These are phyloP conservation scores for Sarcophaga bullata DNA, from an alignment of 1,140 invertebrate species.

Conservation along the genomic window DNA sequence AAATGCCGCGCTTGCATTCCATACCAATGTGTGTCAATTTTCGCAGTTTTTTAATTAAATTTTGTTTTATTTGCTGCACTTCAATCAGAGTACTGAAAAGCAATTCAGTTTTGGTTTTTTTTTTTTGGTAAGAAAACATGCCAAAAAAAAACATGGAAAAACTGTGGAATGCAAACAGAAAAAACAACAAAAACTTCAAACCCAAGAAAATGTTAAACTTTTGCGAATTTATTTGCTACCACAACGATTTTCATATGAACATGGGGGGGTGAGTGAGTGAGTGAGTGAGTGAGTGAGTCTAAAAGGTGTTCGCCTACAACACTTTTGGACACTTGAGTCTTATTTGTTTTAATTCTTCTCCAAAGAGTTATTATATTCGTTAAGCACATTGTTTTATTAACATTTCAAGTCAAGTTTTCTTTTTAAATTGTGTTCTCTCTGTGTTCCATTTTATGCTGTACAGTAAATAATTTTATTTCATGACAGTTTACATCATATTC, in stretches of 20 bases:
- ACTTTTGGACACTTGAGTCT: not conserved
- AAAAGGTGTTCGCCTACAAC: conserved; percentile 2
- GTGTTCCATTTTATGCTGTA: too few relatives aligned
- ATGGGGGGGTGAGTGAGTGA: not conserved
- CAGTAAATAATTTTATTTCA: too few relatives aligned
- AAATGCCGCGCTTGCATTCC: not conserved
- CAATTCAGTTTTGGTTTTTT: not conserved
- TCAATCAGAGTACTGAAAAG: not conserved
- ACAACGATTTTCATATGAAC: too few relatives aligned
- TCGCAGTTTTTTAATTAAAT: not conserved
- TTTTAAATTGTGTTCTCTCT: too few relatives aligned
- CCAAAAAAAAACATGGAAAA: not conserved
- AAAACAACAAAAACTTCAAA: not conserved
- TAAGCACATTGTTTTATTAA: too few relatives aligned
- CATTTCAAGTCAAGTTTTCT: too few relatives aligned
- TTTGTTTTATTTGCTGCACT: conserved; percentile 25
- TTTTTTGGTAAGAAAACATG: not conserved
- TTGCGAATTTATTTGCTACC: not conserved
- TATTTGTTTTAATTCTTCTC: too few relatives aligned
- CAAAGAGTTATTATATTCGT: too few relatives aligned
- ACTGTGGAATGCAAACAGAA: not conserved
- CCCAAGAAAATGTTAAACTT: not conserved
- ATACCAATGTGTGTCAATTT: not conserved
- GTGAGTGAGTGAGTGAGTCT: not conserved
- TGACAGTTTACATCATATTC: too few relatives aligned